phyloP scores from a whole-genome alignment of 2,797 vertebrate species.

The Dendrocincla tyrannina region DNA sequence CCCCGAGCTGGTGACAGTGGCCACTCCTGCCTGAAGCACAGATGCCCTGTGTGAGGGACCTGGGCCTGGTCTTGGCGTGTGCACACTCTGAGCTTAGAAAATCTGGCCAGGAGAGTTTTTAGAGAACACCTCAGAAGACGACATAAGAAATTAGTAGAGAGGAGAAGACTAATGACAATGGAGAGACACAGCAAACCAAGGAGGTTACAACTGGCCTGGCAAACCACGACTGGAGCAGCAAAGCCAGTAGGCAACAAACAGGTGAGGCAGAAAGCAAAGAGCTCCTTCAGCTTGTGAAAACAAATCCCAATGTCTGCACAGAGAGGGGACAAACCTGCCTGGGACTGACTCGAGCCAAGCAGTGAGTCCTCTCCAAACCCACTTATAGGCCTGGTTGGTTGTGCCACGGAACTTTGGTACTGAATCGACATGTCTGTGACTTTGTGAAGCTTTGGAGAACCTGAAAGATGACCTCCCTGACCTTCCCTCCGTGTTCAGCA shows the following conservation, averaged over 20 bases:
- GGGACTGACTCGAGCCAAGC: background rate
- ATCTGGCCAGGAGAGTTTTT: constrained; percentile 56
- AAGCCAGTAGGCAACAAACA: constrained; percentile 47
- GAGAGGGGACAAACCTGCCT: background rate
- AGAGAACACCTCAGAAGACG: constrained; percentile 46
- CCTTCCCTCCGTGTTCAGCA: background rate
- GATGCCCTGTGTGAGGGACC: background rate
- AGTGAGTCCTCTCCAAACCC: background rate
- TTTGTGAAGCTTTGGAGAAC: constrained; percentile 6
- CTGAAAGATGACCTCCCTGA: background rate
- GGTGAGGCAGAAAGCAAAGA: constrained; percentile 57
- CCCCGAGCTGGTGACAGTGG: background rate
- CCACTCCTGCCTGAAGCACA: background rate
- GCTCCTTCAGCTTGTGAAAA: background rate
- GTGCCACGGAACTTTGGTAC: background rate
- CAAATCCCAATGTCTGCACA: background rate
- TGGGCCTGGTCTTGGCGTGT: background rate
- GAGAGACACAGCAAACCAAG: constrained; percentile 54
- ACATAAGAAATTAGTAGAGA: background rate
- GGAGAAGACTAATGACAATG: constrained; percentile 58
- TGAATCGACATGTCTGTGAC: rapidly evolving
- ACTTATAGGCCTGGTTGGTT: background rate
- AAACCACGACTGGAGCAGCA: constrained; percentile 41
- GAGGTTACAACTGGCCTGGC: constrained; percentile 11
- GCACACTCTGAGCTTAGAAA: background rate